phyloP scores from a whole-genome alignment of 2,797 vertebrate species.

The Scyliorhinus canicula region DNA sequence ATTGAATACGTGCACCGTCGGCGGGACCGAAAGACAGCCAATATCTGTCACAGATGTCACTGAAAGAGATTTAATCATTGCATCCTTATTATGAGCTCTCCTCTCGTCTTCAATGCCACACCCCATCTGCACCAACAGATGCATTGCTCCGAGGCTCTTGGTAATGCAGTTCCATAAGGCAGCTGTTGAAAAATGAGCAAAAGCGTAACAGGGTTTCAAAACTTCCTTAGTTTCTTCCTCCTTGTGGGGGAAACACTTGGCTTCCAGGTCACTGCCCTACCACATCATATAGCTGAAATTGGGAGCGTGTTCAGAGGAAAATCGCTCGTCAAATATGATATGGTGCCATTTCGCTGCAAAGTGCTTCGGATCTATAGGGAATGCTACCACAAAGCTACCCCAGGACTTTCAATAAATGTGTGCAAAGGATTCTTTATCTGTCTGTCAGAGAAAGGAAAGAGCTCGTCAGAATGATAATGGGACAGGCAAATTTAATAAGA shows the following conservation, averaged over 20 bases:
- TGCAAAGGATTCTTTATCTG: not conserved
- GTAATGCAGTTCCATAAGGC: not conserved
- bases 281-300: not conserved
- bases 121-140: not conserved
- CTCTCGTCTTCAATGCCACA: not conserved
- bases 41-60: not conserved
- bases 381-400: not conserved
- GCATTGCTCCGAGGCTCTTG: not conserved
- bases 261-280: not conserved
- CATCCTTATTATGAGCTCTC: not conserved
- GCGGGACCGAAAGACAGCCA: too few species aligned
- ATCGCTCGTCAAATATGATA: not conserved
- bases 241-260: not conserved
- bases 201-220: not conserved
- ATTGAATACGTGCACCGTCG: too few species aligned
- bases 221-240: not conserved
- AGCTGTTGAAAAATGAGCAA: not conserved
- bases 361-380: not conserved
- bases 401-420: not conserved
- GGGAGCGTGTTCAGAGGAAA: not conserved
- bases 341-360: not conserved
- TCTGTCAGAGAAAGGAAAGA: not conserved
- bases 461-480: not conserved
- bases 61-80: not conserved
- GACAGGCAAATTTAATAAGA: not conserved